phyloP scores from a whole-genome alignment of 2,888 invertebrate species.

The Eupithecia inturbata region DNA sequence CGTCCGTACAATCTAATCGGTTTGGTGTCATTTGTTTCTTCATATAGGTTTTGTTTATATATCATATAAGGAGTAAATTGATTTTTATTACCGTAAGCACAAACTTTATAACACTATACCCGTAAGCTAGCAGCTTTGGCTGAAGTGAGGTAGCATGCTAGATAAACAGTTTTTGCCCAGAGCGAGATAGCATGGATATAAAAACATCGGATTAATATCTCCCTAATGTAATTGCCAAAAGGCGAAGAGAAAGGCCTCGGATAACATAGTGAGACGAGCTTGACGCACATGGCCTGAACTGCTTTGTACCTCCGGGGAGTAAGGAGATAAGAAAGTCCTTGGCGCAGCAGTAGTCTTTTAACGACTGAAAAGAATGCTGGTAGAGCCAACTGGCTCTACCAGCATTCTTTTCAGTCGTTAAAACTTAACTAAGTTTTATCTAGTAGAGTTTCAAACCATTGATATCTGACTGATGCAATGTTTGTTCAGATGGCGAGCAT shows the following conservation, averaged over 20 bases:
- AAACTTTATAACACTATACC: too few relatives aligned
- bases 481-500: slow-evolving; percentile 91
- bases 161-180: too few relatives aligned
- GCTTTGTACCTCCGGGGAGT: not conserved
- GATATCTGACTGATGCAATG: not conserved
- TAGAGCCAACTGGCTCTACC: too few relatives aligned
- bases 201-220: not conserved
- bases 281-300: not conserved
- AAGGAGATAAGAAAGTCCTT: not conserved
- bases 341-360: not conserved
- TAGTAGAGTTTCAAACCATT: not conserved
- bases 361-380: not conserved
- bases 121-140: not conserved
- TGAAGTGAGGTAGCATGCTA: not conserved
- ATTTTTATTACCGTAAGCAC: not conserved
- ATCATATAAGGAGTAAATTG: not conserved
- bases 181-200: not conserved
- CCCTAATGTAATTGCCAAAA: not conserved
- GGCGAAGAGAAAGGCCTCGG: not conserved
- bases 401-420: too few relatives aligned
- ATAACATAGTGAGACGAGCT: not conserved
- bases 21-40: not conserved
- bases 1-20: not conserved
- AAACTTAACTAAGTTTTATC: not conserved
- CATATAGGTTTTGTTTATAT: not conserved